Evolutionary conservation across 2,888 invertebrate genomes (phyloP).

Genomic region (Mactromeris polynyma): DNA sequence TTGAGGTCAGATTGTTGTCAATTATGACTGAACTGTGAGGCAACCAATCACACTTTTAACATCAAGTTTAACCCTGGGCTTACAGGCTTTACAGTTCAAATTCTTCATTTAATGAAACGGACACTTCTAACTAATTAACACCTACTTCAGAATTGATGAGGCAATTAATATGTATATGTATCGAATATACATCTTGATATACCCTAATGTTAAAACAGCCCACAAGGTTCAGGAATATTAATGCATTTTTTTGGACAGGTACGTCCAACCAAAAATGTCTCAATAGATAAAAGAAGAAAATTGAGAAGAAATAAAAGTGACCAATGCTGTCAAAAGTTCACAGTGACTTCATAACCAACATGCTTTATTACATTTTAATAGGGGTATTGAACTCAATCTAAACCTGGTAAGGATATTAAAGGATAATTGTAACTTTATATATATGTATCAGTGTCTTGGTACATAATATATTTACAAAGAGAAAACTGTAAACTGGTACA

Average conservation of each 20-base stretch:
- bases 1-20: background rate
- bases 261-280: conserved; percentile 10
- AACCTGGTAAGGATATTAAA: background rate
- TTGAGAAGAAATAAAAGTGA: conserved; percentile 15
- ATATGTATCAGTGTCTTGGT: background rate
- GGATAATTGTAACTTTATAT: background rate
- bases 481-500: background rate
- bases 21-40: background rate
- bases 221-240: conserved; percentile 10
- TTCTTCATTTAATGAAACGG: conserved; percentile 31
- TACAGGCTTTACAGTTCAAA: background rate
- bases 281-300: conserved; percentile 12
- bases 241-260: conserved; percentile 2
- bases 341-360: background rate
- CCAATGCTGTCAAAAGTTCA: conserved; percentile 31
- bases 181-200: background rate
- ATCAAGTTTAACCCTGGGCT: background rate
- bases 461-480: background rate
- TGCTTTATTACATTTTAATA: background rate
- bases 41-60: background rate
- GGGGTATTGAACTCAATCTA: background rate
- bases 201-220: background rate
- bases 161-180: conserved; percentile 16
- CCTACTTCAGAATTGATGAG: conserved; percentile 24
- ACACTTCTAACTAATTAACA: conserved; percentile 13